Conservation (phyloP, 2,888 invertebrate genomes). For the Pachymerium ferrugineum region DNA sequence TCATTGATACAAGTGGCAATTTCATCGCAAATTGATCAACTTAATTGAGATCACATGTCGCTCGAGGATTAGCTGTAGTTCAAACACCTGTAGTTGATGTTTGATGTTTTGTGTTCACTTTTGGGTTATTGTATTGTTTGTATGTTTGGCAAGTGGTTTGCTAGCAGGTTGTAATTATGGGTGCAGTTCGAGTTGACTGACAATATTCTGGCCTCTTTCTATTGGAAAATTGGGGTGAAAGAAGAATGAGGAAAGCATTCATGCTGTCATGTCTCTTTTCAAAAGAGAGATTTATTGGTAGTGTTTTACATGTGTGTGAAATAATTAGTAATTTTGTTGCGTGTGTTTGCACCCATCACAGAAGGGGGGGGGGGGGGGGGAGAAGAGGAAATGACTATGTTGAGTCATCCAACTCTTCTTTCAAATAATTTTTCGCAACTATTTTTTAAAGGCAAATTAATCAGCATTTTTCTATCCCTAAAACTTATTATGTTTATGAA, state of each 20-base stretch:
- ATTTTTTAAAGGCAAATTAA: background rate
- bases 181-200: background rate
- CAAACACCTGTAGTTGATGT: constrained; percentile 10
- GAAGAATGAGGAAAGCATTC: constrained; percentile 8
- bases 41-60: constrained; percentile 27
- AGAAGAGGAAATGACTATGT: background rate
- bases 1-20: background rate
- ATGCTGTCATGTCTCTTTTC: constrained; percentile 20
- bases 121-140: background rate
- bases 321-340: constrained; percentile 14
- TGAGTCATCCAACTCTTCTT: background rate
- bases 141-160: background rate
- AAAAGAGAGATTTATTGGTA: constrained; percentile 10
- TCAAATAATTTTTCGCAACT: background rate
- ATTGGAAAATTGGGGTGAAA: background rate
- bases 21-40: constrained; percentile 1
- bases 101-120: background rate
- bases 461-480: background rate
- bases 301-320: constrained; percentile 17
- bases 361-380: background rate
- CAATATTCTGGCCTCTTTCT: background rate
- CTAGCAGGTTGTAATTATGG: background rate
- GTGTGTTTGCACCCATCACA: background rate
- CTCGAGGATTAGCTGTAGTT: constrained; percentile 8
- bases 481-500: too few relatives aligned